A percentile compares a stretch with the other conserved stretches of the same genome.
phyloP scores from a whole-genome alignment of 2,113 vertebrate genomes.

The Corythornis vintsioides region DNA sequence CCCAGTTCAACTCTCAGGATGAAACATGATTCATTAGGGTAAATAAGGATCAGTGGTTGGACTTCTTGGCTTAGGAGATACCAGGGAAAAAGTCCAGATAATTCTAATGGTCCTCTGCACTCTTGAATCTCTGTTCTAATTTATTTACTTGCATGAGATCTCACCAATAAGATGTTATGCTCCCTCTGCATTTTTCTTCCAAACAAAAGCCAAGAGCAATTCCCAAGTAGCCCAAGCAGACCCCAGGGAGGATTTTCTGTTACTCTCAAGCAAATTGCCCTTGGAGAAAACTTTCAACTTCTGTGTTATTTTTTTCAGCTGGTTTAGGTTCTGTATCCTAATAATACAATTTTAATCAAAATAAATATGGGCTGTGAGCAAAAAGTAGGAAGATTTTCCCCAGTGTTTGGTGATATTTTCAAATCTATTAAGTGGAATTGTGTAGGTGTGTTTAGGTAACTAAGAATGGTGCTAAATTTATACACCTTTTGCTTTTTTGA shows the following conservation, averaged over 20 bases:
- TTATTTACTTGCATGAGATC: neutral
- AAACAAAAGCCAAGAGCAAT: neutral
- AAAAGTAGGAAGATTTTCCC: neutral
- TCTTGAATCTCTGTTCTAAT: neutral
- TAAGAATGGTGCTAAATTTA: neutral
- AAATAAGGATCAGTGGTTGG: neutral
- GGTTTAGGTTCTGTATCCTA: neutral
- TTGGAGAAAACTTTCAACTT: conserved; percentile 8
- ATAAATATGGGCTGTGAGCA: neutral
- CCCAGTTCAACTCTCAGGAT: neutral
- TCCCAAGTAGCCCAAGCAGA: neutral
- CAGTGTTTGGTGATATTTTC: neutral
- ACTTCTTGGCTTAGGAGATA: neutral
- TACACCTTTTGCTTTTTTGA: neutral
- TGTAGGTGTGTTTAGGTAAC: neutral
- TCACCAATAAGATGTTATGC: neutral
- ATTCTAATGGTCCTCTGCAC: neutral
- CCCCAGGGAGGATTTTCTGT: neutral
- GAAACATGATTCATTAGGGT: neutral
- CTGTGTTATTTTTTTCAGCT: neutral
- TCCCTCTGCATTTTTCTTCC: neutral
- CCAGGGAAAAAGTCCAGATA: neutral
- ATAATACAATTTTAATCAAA: neutral
- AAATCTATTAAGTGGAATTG: neutral
- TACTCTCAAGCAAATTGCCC: neutral